Base-by-base conservation (phyloP, 2,888 invertebrate species). In the Sthenelais limicola region DNA sequence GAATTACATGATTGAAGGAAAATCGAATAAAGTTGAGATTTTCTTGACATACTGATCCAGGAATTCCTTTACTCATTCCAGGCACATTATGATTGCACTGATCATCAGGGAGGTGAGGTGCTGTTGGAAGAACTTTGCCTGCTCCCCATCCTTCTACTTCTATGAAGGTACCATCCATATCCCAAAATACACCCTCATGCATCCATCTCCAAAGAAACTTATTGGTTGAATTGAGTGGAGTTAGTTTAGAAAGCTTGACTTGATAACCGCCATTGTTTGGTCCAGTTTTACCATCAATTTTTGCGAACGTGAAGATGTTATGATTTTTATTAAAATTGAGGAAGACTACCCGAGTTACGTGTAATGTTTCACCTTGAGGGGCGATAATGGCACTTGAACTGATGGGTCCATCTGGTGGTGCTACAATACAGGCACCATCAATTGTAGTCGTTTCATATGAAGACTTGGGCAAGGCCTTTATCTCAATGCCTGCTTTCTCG, bases 81-180 rank as follows among this genome's bases (percentile, higher is more conserved):
- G 32, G 12, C 4, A n/a, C 56, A 30, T n/a, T 56, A 4, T 26
- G 5, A 38, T 51, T 35, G 62, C 76, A 76, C 30, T 56, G 9
- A n/a, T 38, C 32, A 24, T 58, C 30, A 30, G 70, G 70, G n/a
- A 67, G 56, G 9, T 68, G 52, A 5, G 62, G 49, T 24, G 70
- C 66, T 26, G 68, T 80, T 4, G 85, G 78, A 0, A 84, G 49
- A 1, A 84, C 78, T 21, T 76, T 15, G 33, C 15, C 9, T 30
- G 3, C 30, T 9, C 26, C 5, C 5, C 26, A 18, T 4, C 77
- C 80, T 1, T 73, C 30, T 15, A 72, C 68, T 4, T 81, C 81
- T 12, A 80, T 78, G 5, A 85, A 72, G 0, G 81, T 72, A 1
- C 84, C 85, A 73, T 86, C 85, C 0, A 73, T 5, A 73, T 85